Evolutionary conservation across 2,113 vertebrate genomes (phyloP).

Genomic region (Istiophorus platypterus): DNA sequence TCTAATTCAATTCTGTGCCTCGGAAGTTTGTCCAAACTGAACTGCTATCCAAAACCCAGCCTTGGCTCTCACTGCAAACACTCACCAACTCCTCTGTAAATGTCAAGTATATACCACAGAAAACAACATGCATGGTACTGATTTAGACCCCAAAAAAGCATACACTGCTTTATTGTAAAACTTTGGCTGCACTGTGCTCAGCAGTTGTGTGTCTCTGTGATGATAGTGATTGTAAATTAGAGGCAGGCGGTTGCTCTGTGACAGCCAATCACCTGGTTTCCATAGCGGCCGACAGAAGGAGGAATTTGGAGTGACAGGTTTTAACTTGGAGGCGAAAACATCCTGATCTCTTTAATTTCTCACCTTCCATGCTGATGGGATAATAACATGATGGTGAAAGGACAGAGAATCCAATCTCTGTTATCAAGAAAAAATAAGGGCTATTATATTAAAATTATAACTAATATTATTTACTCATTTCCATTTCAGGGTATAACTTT

Average conservation of each 20-base stretch:
- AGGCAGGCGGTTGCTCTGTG: slow-evolving; percentile 12
- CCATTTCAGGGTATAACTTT: background rate
- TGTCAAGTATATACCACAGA: slow-evolving; percentile 33
- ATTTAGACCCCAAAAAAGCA: slow-evolving; percentile 34
- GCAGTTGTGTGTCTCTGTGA: background rate
- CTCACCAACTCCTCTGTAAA: slow-evolving; percentile 30
- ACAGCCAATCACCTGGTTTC: slow-evolving; percentile 46
- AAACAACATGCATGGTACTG: slow-evolving; percentile 42
- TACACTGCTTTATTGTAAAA: slow-evolving; percentile 7
- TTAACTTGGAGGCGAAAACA: slow-evolving; percentile 7
- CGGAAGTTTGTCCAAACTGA: slow-evolving; percentile 42
- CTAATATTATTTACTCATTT: background rate
- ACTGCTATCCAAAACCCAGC: slow-evolving; percentile 11
- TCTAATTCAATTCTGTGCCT: slow-evolving; percentile 14
- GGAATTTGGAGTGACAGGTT: slow-evolving; percentile 17
- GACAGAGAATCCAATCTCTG: background rate
- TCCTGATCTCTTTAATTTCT: slow-evolving; percentile 10
- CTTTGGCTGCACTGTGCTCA: slow-evolving; percentile 2
- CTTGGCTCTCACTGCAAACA: slow-evolving; percentile 17
- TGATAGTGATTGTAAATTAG: slow-evolving; percentile 24
- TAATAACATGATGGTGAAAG: background rate
- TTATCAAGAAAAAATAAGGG: background rate
- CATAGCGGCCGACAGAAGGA: slow-evolving; percentile 17
- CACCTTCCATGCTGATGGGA: background rate
- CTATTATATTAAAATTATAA: too few relatives aligned